Evolutionary conservation across 1,140 invertebrate species (phyloP).

Genomic region (Antheraea pernyi): DNA sequence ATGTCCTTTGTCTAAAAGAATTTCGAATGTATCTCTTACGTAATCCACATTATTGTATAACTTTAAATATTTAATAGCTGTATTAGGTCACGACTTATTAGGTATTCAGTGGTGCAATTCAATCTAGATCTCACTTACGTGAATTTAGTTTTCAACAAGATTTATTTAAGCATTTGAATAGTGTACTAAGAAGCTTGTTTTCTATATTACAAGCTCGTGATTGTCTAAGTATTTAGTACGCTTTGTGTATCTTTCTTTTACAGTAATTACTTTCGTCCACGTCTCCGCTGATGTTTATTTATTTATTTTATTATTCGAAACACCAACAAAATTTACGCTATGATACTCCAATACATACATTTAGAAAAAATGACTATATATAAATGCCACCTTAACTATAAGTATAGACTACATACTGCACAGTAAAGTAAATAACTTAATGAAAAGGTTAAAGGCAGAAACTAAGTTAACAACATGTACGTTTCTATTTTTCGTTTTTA

Average conservation of each 20-base stretch:
- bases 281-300: too few relatives aligned
- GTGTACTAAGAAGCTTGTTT: neutral
- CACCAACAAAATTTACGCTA: too few relatives aligned
- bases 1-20: neutral
- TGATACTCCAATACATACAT: too few relatives aligned
- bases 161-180: neutral
- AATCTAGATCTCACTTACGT: neutral
- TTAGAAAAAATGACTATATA: too few relatives aligned
- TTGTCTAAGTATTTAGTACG: neutral
- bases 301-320: too few relatives aligned
- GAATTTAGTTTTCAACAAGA: neutral
- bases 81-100: conserved; percentile 1
- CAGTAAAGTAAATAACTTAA: too few relatives aligned
- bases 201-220: neutral
- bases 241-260: neutral
- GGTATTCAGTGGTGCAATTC: neutral
- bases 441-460: too few relatives aligned
- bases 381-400: too few relatives aligned
- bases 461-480: too few relatives aligned
- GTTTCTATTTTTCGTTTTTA: too few relatives aligned
- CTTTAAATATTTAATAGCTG: neutral
- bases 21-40: neutral
- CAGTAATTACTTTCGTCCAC: too few relatives aligned
- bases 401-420: too few relatives aligned
- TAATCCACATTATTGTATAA: neutral